Conservation (phyloP, 2,888 invertebrate species). For the Empis stercorea region DNA sequence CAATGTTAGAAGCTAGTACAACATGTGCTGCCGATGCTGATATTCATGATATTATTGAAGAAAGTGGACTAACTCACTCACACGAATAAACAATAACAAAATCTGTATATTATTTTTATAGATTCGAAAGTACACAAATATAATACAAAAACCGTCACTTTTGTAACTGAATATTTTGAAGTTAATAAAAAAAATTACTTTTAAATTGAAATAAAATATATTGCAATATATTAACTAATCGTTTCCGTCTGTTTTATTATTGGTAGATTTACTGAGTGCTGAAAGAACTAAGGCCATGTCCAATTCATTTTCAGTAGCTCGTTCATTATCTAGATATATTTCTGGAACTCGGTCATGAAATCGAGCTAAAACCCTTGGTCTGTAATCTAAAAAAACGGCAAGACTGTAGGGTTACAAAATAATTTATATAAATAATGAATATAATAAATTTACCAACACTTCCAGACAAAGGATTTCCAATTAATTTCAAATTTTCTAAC, state of each 20-base stretch:
- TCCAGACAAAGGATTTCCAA: conserved; percentile 78
- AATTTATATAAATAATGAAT: background rate
- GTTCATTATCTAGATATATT: conserved; percentile 77
- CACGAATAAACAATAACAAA: too few species aligned
- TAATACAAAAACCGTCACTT: too few species aligned
- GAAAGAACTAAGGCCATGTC: conserved; percentile 85
- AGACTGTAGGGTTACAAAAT: background rate
- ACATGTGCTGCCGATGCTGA: conserved; percentile 17
- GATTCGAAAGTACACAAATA: too few species aligned
- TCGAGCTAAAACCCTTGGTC: conserved; percentile 77
- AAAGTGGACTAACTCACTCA: too few species aligned
- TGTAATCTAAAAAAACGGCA: conserved; percentile 57
- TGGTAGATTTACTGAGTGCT: conserved; percentile 51
- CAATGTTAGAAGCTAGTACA: conserved; percentile 30
- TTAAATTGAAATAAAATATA: too few species aligned
- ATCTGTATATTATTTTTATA: too few species aligned
- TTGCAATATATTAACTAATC: too few species aligned
- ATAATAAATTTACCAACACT: conserved; percentile 28
- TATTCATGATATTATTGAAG: too few species aligned
- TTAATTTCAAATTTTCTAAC: conserved; percentile 72
- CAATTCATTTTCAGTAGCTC: conserved; percentile 72
- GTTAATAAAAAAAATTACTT: too few species aligned
- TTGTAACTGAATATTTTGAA: too few species aligned
- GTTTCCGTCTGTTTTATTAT: background rate
- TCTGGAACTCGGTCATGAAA: conserved; percentile 74